A percentile compares a stretch with the other conserved stretches of the same genome.
Conservation (phyloP, 2,797 vertebrate genomes). For the Eulemur coronatus region DNA sequence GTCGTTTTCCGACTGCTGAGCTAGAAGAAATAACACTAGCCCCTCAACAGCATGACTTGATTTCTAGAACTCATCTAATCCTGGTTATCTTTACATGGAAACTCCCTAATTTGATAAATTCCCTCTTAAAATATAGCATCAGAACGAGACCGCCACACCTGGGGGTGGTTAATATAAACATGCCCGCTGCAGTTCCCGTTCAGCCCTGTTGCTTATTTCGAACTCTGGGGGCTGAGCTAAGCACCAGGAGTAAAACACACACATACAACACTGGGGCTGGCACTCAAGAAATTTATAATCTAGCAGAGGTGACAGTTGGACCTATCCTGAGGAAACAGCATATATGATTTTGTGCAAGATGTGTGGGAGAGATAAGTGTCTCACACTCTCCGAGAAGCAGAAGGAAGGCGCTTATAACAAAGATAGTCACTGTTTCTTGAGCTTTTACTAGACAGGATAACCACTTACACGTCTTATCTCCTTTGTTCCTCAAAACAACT, state of each 20-base stretch:
- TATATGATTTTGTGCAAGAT: not conserved
- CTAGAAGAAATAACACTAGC: not conserved
- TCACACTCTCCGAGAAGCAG: not conserved
- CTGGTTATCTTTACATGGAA: not conserved
- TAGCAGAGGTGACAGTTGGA: not conserved
- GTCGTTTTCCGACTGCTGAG: not conserved
- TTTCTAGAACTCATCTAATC: slow-evolving; percentile 33
- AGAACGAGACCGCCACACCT: not conserved
- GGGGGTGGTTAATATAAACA: not conserved
- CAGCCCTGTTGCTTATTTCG: not conserved
- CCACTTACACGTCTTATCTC: not conserved
- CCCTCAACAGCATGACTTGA: not conserved
- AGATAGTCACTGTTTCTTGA: not conserved
- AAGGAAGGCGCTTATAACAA: not conserved
- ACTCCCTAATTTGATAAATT: not conserved
- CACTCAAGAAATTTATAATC: not conserved
- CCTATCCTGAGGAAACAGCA: slow-evolving; percentile 12
- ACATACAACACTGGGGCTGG: not conserved
- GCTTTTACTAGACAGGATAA: not conserved
- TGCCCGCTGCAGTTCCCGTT: fast-evolving
- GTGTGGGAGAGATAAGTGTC: not conserved
- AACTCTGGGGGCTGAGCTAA: not conserved
- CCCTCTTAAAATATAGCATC: not conserved
- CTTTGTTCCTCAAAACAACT: not conserved
- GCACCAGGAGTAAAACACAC: not conserved